These are phyloP conservation scores for Drosophila pseudoobscura DNA, from an alignment of 1,140 invertebrate species.

Conservation along the genomic window DNA sequence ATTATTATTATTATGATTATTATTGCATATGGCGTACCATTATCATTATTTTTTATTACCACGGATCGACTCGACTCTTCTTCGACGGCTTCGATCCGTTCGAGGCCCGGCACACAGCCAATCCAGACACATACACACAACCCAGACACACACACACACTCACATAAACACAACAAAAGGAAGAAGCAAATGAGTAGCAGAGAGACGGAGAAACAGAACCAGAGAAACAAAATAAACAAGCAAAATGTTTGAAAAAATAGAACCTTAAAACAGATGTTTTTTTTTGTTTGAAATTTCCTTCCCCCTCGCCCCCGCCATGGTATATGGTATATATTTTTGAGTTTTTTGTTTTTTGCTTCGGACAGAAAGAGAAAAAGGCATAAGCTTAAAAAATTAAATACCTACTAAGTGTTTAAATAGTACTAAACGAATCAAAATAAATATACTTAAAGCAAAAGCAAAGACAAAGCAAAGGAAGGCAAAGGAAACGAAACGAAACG, in stretches of 20 bases:
- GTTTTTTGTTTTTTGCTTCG: slow-evolving; percentile 14
- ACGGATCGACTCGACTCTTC: slow-evolving; percentile 31
- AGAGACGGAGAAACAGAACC: slow-evolving; percentile 37
- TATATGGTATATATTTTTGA: background rate
- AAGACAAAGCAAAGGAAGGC: slow-evolving; percentile 23
- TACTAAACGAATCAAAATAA: slow-evolving; percentile 60
- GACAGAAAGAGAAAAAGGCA: slow-evolving; percentile 32
- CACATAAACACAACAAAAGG: slow-evolving; percentile 27
- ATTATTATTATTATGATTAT: slow-evolving; percentile 35
- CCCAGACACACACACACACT: slow-evolving; percentile 5
- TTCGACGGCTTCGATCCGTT: slow-evolving; percentile 10
- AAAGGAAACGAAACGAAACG: slow-evolving; percentile 1
- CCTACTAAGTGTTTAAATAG: slow-evolving; percentile 74
- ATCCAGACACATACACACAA: slow-evolving; percentile 10
- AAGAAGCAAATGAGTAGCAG: slow-evolving; percentile 22
- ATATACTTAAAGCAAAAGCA: slow-evolving; percentile 47
- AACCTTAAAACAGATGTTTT: slow-evolving; percentile 11
- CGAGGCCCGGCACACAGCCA: slow-evolving; percentile 31
- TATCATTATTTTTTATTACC: slow-evolving; percentile 46
- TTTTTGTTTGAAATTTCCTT: slow-evolving; percentile 22
- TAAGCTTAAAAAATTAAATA: slow-evolving; percentile 56
- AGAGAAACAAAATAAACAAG: slow-evolving; percentile 64
- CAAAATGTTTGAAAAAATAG: slow-evolving; percentile 63
- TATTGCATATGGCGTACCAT: slow-evolving; percentile 33
- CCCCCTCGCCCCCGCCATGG: background rate